phyloP scores from a whole-genome alignment of 1,140 invertebrate genomes.

The Drosophila mauritiana region DNA sequence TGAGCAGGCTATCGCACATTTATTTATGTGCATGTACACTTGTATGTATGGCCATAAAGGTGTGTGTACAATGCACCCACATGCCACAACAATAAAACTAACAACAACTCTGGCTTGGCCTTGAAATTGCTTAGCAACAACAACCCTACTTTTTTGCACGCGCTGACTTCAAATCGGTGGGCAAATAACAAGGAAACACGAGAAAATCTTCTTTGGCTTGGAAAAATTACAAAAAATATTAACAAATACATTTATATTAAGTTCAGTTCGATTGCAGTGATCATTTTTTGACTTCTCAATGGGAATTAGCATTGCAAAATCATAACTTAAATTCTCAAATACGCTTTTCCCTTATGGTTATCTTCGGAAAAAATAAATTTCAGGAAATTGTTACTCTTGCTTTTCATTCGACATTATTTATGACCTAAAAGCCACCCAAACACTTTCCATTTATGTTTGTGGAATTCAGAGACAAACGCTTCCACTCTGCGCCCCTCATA shows the following conservation, averaged over 20 bases:
- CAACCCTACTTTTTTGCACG: constrained; percentile 29
- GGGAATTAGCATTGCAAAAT: too few species aligned
- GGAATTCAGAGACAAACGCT: constrained; percentile 19
- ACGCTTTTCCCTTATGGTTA: constrained; percentile 2
- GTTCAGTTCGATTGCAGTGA: too few species aligned
- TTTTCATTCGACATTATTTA: constrained; percentile 22
- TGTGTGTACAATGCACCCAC: constrained; percentile 44
- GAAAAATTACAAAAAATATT: background rate
- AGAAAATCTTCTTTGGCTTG: background rate
- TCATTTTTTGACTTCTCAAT: too few species aligned
- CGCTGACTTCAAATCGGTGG: constrained; percentile 15
- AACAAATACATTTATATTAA: background rate
- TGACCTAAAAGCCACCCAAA: constrained; percentile 12
- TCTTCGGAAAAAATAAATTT: background rate
- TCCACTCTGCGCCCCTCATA: background rate
- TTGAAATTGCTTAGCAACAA: constrained; percentile 44
- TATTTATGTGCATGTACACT: background rate
- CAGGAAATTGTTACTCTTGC: background rate
- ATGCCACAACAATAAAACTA: constrained; percentile 22
- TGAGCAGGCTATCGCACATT: constrained; percentile 25
- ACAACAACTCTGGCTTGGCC: constrained; percentile 39
- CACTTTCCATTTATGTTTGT: constrained; percentile 44
- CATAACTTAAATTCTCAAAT: too few species aligned
- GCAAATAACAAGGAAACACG: background rate
- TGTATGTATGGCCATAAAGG: background rate